Conservation (phyloP, 2,888 invertebrate genomes). For the Germaria angustata region DNA sequence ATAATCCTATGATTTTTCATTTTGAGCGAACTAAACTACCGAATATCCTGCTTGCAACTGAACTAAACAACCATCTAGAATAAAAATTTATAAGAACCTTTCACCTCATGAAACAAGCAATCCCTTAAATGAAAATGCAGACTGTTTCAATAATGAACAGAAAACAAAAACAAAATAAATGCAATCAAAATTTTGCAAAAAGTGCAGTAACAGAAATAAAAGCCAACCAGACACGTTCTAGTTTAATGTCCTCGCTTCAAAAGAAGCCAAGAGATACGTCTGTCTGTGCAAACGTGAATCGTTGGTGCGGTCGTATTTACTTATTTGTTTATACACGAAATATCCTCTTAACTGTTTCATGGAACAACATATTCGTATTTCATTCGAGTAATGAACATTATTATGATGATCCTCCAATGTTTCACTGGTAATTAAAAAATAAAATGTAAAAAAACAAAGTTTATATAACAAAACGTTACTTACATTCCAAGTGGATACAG, state of each 20-base stretch:
- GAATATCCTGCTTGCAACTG: constrained; percentile 69
- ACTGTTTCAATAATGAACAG: not conserved
- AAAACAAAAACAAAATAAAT: constrained; percentile 27
- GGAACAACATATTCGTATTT: not conserved
- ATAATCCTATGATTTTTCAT: constrained; percentile 48
- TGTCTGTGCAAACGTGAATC: not conserved
- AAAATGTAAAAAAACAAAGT: not conserved
- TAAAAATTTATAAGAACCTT: constrained; percentile 62
- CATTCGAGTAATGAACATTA: constrained; percentile 1
- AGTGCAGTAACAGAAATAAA: constrained; percentile 29
- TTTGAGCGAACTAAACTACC: constrained; percentile 59
- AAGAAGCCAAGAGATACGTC: not conserved
- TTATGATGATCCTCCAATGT: constrained; percentile 17
- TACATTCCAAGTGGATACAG: constrained; percentile 5
- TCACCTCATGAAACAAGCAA: not conserved
- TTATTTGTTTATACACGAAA: constrained; percentile 29
- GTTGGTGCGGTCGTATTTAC: not conserved
- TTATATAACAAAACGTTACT: constrained; percentile 11
- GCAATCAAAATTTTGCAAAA: constrained; percentile 4
- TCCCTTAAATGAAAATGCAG: constrained; percentile 18
- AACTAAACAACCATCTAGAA: constrained; percentile 15
- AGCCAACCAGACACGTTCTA: constrained; percentile 38
- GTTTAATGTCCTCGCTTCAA: constrained; percentile 9
- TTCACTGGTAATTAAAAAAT: constrained; percentile 35
- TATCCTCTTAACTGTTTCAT: constrained; percentile 34